These are phyloP conservation scores for Phyto melanocephala DNA, from an alignment of 2,888 invertebrate genomes.

Conservation along the genomic window DNA sequence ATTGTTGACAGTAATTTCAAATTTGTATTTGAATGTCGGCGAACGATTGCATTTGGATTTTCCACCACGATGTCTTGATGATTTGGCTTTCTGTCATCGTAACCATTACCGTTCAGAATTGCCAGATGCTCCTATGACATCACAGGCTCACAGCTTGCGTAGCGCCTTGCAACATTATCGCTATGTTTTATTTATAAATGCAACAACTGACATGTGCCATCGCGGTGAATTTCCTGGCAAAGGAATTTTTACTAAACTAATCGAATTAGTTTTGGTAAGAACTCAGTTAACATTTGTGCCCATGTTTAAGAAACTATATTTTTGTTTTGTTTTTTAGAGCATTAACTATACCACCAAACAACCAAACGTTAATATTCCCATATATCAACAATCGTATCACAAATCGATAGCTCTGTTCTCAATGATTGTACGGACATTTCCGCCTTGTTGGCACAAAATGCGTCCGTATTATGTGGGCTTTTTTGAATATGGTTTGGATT, in stretches of 20 bases:
- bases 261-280: constrained; percentile 75
- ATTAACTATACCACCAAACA: constrained; percentile 63
- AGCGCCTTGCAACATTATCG: constrained; percentile 70
- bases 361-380: constrained; percentile 40
- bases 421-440: constrained; percentile 73
- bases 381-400: constrained; percentile 65
- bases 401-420: constrained; percentile 71
- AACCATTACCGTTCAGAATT: constrained; percentile 73
- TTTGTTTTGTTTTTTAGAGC: constrained; percentile 62
- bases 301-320: neutral
- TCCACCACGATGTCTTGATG: constrained; percentile 73
- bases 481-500: constrained; percentile 67
- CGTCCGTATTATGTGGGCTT: constrained; percentile 72
- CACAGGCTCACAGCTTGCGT: constrained; percentile 69
- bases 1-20: constrained; percentile 72
- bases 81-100: constrained; percentile 72
- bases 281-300: neutral
- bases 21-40: constrained; percentile 73
- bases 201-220: constrained; percentile 71
- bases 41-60: constrained; percentile 71
- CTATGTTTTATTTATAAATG: constrained; percentile 72
- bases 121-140: constrained; percentile 70
- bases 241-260: constrained; percentile 71
- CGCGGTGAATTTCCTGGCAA: constrained; percentile 75
- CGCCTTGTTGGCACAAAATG: constrained; percentile 76